phyloP scores from a whole-genome alignment of 37 sponge, comb jelly and placozoan genomes.

The Theonella swinhoei region DNA sequence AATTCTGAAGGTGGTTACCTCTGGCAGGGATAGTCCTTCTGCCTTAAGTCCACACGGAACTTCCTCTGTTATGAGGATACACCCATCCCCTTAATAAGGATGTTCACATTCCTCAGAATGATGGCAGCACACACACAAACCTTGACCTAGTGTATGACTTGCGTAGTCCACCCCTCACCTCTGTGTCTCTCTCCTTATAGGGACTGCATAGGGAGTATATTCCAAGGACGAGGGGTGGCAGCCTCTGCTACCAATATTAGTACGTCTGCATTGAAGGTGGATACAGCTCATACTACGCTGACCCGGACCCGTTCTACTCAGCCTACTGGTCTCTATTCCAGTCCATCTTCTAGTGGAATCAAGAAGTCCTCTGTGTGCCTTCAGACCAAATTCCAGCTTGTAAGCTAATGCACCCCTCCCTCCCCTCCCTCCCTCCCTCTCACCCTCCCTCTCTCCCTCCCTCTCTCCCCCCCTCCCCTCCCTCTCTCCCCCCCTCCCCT shows the following conservation, averaged over 20 bases:
- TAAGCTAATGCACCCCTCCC: constrained; percentile 28
- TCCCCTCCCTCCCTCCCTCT: not conserved
- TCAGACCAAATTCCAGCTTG: constrained; percentile 94
- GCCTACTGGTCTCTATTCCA: constrained; percentile 9
- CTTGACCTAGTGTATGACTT: too few relatives aligned
- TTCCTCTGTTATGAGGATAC: too few relatives aligned
- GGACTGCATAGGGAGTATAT: constrained; percentile 60
- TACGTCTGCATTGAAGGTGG: constrained; percentile 67
- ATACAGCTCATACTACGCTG: constrained; percentile 38
- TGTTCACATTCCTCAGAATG: too few relatives aligned
- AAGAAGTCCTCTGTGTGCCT: constrained; percentile 93
- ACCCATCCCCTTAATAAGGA: too few relatives aligned
- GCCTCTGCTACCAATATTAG: constrained; percentile 61
- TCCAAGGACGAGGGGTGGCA: constrained; percentile 85
- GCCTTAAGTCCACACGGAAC: too few relatives aligned
- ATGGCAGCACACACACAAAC: too few relatives aligned
- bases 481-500: not conserved
- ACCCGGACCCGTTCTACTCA: constrained; percentile 44
- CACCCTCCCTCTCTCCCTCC: too few relatives aligned
- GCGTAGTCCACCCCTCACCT: not conserved
- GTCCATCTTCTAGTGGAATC: constrained; percentile 57
- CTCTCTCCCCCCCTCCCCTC: not conserved
- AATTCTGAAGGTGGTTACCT: too few relatives aligned
- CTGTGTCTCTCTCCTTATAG: constrained; percentile 11
- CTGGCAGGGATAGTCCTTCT: too few relatives aligned